Percentiles rank a stretch among this genome's conserved stretches.
Evolutionary conservation across 1,140 invertebrate species (phyloP).

Genomic region (Potamilus streckersoni): DNA sequence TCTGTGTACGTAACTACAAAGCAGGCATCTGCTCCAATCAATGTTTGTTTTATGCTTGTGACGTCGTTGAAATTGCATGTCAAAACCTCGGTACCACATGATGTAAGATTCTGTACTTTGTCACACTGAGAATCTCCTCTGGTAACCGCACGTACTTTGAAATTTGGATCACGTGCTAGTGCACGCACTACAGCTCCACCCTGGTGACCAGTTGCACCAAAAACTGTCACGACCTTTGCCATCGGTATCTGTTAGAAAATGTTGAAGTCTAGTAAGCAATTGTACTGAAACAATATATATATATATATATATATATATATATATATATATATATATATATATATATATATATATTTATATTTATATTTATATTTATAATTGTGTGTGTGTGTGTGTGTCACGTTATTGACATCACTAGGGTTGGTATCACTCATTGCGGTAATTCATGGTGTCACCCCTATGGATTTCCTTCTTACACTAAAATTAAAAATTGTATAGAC

Average conservation of each 20-base stretch:
- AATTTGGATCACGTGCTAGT: slow-evolving; percentile 26
- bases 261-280: no score
- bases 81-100: slow-evolving; percentile 28
- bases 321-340: no score
- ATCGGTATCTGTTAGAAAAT: background rate
- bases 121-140: slow-evolving; percentile 23
- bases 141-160: slow-evolving; percentile 31
- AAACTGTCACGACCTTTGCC: slow-evolving; percentile 27
- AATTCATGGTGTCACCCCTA: no score
- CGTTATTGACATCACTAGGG: no score
- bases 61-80: slow-evolving; percentile 36
- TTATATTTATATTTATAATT: no score
- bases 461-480: no score
- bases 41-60: slow-evolving; percentile 33
- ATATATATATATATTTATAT: no score
- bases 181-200: slow-evolving; percentile 36
- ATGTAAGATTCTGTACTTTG: slow-evolving; percentile 21
- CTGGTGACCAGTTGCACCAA: slow-evolving; percentile 30
- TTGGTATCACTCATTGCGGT: no score
- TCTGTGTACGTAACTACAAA: slow-evolving; percentile 56
- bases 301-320: no score
- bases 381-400: no score
- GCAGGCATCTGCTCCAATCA: slow-evolving; percentile 45
- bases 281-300: no score
- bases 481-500: no score